phyloP scores from a whole-genome alignment of 2,888 invertebrate species.

The Drosophila mercatorum region DNA sequence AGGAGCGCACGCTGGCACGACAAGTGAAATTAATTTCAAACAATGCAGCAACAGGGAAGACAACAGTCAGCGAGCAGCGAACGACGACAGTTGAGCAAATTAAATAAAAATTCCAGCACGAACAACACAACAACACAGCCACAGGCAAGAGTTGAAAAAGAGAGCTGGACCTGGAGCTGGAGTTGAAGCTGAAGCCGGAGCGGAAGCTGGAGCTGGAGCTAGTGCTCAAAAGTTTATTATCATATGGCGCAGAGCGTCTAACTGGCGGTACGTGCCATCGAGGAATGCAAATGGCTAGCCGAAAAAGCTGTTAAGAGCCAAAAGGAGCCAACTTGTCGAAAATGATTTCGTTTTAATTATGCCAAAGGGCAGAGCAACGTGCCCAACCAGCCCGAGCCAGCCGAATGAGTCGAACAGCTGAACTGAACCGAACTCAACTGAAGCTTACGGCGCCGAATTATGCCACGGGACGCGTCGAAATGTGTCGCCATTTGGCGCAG shows the following conservation, averaged over 20 bases:
- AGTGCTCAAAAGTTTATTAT: slow-evolving; percentile 48
- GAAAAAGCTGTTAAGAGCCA: slow-evolving; percentile 58
- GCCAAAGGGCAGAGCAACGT: slow-evolving; percentile 62
- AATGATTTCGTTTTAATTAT: slow-evolving; percentile 79
- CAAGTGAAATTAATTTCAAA: slow-evolving; percentile 80
- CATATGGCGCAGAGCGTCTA: slow-evolving; percentile 52
- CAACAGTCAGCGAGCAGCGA: slow-evolving; percentile 49
- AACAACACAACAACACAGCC: slow-evolving; percentile 36
- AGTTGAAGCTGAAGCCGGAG: background rate
- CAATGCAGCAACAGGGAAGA: slow-evolving; percentile 75
- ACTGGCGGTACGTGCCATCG: slow-evolving; percentile 57
- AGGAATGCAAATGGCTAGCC: slow-evolving; percentile 48
- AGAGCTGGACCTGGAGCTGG: background rate
- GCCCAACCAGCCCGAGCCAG: slow-evolving; percentile 3
- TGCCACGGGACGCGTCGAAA: slow-evolving; percentile 67
- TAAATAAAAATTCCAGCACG: slow-evolving; percentile 77
- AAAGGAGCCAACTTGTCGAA: slow-evolving; percentile 71
- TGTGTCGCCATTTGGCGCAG: slow-evolving; percentile 70
- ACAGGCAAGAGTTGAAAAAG: slow-evolving; percentile 14
- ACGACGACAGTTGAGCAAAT: slow-evolving; percentile 67
- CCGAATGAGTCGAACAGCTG: slow-evolving; percentile 3
- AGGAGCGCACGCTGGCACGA: slow-evolving; percentile 43
- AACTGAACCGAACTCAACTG: slow-evolving; percentile 7
- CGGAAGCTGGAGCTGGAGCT: slow-evolving; percentile 7
- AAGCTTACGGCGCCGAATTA: slow-evolving; percentile 26